Conservation (phyloP, 2,888 invertebrate species). For the Phalangium opilio region DNA sequence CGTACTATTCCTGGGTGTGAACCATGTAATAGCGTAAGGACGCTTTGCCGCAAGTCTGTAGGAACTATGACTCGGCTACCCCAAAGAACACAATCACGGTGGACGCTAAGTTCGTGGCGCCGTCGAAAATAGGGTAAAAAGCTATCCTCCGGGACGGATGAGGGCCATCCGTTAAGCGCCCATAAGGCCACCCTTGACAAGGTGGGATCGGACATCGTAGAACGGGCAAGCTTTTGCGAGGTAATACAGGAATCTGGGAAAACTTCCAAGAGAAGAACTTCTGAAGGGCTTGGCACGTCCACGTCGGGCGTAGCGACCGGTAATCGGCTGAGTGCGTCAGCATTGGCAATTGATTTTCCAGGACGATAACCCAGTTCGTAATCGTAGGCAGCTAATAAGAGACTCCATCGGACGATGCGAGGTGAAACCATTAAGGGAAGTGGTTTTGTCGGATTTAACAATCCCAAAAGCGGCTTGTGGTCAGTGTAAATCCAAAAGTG, state of each 20-base stretch:
- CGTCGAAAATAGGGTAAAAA: not conserved
- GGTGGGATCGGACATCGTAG: too few relatives aligned
- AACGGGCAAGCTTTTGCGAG: too few relatives aligned
- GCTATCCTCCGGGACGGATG: not conserved
- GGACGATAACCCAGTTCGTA: not conserved
- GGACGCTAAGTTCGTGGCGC: not conserved
- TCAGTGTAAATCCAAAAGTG: too few relatives aligned
- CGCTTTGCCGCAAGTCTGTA: not conserved
- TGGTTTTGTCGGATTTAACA: too few relatives aligned
- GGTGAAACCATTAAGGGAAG: too few relatives aligned
- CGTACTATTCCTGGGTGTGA: constrained; percentile 2
- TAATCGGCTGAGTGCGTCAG: constrained; percentile 5
- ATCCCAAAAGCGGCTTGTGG: too few relatives aligned
- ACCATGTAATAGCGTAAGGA: constrained; percentile 1
- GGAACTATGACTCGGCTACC: constrained; percentile 3
- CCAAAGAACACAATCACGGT: constrained; percentile 1
- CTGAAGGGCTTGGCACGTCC: constrained; percentile 1
- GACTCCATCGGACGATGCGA: constrained; percentile 6
- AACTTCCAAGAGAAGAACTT: constrained; percentile 3
- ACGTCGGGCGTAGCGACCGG: not conserved
- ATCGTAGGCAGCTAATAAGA: constrained; percentile 5
- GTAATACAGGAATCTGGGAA: too few relatives aligned
- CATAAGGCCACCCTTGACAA: constrained; percentile 2
- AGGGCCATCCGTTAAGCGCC: constrained; percentile 1
- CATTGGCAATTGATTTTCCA: constrained; percentile 3